Conservation (phyloP, 2,888 invertebrate genomes). For the Pterostichus niger region DNA sequence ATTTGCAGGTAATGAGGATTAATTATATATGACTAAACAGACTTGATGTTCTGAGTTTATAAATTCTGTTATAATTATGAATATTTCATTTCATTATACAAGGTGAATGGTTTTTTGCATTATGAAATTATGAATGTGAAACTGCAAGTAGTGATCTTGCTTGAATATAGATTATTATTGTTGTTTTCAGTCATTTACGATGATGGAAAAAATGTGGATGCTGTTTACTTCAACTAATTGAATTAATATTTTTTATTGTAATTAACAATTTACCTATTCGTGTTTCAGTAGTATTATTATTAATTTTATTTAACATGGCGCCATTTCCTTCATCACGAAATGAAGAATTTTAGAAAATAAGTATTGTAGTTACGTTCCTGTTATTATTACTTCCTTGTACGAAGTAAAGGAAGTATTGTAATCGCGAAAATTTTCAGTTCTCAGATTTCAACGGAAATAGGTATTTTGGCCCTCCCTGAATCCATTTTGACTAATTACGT, state of each 20-base stretch:
- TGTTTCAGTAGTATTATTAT: too few relatives aligned
- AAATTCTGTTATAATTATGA: slow-evolving; percentile 50
- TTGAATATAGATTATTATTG: slow-evolving; percentile 14
- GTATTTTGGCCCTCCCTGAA: too few relatives aligned
- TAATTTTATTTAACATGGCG: too few relatives aligned
- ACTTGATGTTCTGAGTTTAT: slow-evolving; percentile 46
- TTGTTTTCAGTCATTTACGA: slow-evolving; percentile 5
- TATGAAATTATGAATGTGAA: slow-evolving; percentile 34
- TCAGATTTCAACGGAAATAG: too few relatives aligned
- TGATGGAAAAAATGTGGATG: not conserved
- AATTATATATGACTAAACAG: slow-evolving; percentile 49
- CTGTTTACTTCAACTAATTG: not conserved
- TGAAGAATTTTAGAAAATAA: too few relatives aligned
- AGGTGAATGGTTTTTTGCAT: slow-evolving; percentile 43
- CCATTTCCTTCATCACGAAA: too few relatives aligned
- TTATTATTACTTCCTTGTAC: too few relatives aligned
- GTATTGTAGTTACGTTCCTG: too few relatives aligned
- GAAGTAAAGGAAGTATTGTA: too few relatives aligned
- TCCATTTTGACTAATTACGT: too few relatives aligned
- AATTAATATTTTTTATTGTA: not conserved
- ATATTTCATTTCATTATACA: slow-evolving; percentile 49
- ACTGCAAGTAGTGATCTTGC: slow-evolving; percentile 11
- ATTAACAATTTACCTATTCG: too few relatives aligned
- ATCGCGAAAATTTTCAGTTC: too few relatives aligned
- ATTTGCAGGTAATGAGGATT: slow-evolving; percentile 46